Percentiles rank a stretch among this genome's conserved stretches.
Evolutionary conservation across 2,888 invertebrate genomes (phyloP).

Genomic region (Criorhina ranunculi): DNA sequence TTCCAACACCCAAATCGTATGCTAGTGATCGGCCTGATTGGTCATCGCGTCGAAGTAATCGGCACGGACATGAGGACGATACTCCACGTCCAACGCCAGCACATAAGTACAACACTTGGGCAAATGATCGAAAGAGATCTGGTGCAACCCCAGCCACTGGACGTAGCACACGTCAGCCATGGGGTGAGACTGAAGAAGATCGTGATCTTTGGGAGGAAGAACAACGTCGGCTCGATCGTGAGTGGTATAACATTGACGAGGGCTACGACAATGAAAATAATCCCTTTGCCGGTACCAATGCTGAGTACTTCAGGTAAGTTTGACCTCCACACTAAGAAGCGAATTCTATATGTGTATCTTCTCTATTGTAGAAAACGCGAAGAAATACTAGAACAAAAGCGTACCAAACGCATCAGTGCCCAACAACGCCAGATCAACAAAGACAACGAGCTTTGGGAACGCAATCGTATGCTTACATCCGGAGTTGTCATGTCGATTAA

Average conservation of each 20-base stretch:
- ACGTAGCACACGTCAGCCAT: slow-evolving; percentile 83
- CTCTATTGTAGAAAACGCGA: slow-evolving; percentile 90
- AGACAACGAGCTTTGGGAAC: slow-evolving; percentile 99
- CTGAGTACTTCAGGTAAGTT: slow-evolving; percentile 90
- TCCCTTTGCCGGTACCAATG: slow-evolving; percentile 94
- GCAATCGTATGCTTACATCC: slow-evolving; percentile 97
- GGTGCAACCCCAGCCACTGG: slow-evolving; percentile 87
- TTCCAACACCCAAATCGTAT: slow-evolving; percentile 91
- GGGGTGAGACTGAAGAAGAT: slow-evolving; percentile 89
- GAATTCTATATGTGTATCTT: neutral
- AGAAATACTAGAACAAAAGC: slow-evolving; percentile 94
- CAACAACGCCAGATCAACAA: slow-evolving; percentile 98
- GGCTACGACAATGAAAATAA: slow-evolving; percentile 96
- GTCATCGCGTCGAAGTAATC: slow-evolving; percentile 79
- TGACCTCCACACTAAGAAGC: neutral
- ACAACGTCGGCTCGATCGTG: slow-evolving; percentile 94
- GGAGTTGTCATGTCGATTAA: slow-evolving; percentile 96
- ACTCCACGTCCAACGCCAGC: slow-evolving; percentile 94
- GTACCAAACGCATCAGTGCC: slow-evolving; percentile 96
- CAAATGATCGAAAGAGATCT: slow-evolving; percentile 87
- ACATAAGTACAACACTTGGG: slow-evolving; percentile 92
- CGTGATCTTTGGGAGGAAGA: slow-evolving; percentile 95
- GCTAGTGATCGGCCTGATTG: slow-evolving; percentile 83
- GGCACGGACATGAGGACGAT: slow-evolving; percentile 86
- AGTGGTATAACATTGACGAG: slow-evolving; percentile 99